phyloP scores from a whole-genome alignment of 2,113 vertebrate genomes.

The Aldabrachelys gigantea region DNA sequence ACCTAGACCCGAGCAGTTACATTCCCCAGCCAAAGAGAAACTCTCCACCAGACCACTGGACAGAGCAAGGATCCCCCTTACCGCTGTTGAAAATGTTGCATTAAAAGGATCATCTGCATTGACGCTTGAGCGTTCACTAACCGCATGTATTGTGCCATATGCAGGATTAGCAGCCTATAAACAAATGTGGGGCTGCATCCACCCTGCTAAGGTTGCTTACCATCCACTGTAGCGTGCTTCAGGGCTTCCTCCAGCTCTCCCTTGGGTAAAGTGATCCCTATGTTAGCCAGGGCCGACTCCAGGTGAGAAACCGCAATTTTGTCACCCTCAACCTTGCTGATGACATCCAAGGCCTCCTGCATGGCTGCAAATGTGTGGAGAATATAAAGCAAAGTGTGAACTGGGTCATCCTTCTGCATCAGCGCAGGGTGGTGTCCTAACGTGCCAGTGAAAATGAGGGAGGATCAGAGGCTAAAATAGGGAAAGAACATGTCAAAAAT shows the following conservation, averaged over 20 bases:
- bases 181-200: background rate
- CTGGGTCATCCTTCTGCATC: background rate
- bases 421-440: background rate
- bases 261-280: background rate
- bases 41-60: no score
- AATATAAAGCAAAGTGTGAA: background rate
- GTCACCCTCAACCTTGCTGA: background rate
- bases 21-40: no score
- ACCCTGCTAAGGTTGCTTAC: slow-evolving; percentile 11
- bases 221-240: slow-evolving; percentile 18
- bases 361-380: background rate
- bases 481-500: no score
- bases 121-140: background rate
- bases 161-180: background rate
- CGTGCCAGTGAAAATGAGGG: no score
- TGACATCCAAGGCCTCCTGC: background rate
- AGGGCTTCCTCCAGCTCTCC: background rate
- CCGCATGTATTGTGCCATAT: background rate
- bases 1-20: background rate
- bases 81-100: no score
- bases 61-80: no score
- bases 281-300: background rate
- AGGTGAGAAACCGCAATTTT: slow-evolving; percentile 7
- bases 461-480: no score
- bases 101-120: no score